Percentiles rank a stretch among this genome's conserved stretches.
Conservation (phyloP, 2,888 invertebrate genomes). For the Blastobasis adustella region DNA sequence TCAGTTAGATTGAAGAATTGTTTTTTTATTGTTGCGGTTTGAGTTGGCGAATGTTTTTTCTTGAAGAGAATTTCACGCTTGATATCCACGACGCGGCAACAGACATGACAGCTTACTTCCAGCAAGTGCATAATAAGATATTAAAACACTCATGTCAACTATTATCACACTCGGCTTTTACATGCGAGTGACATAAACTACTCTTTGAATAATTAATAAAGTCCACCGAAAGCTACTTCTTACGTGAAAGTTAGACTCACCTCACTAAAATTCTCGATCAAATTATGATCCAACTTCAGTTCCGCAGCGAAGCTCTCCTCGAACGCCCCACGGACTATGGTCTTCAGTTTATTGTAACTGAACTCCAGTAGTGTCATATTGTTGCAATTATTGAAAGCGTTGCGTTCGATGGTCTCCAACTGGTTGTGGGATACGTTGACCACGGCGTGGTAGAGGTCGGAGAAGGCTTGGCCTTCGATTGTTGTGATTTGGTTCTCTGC, state of each 20-base stretch:
- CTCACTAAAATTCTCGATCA: conserved; percentile 82
- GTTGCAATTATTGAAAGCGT: conserved; percentile 89
- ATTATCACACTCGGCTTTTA: too few relatives aligned
- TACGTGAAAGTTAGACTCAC: conserved; percentile 64
- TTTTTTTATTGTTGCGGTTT: too few relatives aligned
- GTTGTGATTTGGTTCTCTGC: conserved; percentile 87
- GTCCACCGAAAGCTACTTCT: neutral
- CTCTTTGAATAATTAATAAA: too few relatives aligned
- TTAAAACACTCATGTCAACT: too few relatives aligned
- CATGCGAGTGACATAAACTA: too few relatives aligned
- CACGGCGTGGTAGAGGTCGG: conserved; percentile 84
- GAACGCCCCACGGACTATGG: conserved; percentile 82
- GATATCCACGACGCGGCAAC: too few relatives aligned
- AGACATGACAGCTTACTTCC: too few relatives aligned
- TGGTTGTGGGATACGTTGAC: conserved; percentile 90
- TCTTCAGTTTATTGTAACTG: conserved; percentile 82
- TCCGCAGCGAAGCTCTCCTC: conserved; percentile 88
- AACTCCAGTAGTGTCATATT: conserved; percentile 90
- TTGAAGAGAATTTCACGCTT: too few relatives aligned
- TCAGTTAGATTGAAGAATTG: too few relatives aligned
- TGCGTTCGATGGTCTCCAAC: conserved; percentile 81
- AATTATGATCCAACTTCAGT: conserved; percentile 84
- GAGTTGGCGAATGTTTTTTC: too few relatives aligned
- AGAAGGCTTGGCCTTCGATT: conserved; percentile 88
- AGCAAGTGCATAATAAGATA: too few relatives aligned